A percentile compares a stretch with the other conserved stretches of the same genome.
phyloP scores from a whole-genome alignment of 2,797 vertebrate genomes.

The Hephaestus fuliginosus region DNA sequence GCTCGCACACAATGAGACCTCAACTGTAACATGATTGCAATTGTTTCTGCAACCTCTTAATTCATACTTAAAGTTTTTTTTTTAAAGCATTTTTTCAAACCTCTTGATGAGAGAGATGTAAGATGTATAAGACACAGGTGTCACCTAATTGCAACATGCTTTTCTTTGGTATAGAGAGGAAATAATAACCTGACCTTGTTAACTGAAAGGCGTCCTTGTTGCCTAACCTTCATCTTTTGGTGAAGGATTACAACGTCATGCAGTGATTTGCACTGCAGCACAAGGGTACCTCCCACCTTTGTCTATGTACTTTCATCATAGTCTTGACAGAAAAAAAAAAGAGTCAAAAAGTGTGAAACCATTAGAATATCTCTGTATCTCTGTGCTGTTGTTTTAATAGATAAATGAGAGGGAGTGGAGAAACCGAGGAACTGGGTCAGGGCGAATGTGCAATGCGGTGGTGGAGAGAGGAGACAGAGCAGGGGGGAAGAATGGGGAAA shows the following conservation, averaged over 20 bases:
- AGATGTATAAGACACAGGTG: neutral
- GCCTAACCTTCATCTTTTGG: constrained; percentile 41
- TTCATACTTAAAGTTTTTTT: neutral
- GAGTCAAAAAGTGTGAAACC: constrained; percentile 11
- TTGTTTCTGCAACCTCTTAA: neutral
- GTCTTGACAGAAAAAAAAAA: constrained; percentile 32
- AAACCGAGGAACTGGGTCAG: constrained; percentile 60
- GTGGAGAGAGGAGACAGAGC: neutral
- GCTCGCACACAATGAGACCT: neutral
- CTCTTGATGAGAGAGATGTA: neutral
- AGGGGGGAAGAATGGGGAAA: constrained; percentile 5
- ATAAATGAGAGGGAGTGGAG: constrained; percentile 38
- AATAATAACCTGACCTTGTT: constrained; percentile 22
- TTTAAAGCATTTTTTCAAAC: neutral
- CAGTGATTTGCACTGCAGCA: constrained; percentile 45
- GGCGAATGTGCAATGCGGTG: constrained; percentile 9
- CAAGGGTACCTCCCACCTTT: constrained; percentile 40
- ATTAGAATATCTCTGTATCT: constrained; percentile 38
- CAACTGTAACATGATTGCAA: neutral
- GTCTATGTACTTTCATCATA: constrained; percentile 36
- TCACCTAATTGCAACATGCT: neutral
- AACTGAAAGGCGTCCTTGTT: constrained; percentile 19
- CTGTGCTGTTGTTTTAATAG: constrained; percentile 37
- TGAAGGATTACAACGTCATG: constrained; percentile 54
- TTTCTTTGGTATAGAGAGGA: neutral